Base-by-base conservation (phyloP, 2,888 invertebrate species). In the Nephrotoma guestfalica region DNA sequence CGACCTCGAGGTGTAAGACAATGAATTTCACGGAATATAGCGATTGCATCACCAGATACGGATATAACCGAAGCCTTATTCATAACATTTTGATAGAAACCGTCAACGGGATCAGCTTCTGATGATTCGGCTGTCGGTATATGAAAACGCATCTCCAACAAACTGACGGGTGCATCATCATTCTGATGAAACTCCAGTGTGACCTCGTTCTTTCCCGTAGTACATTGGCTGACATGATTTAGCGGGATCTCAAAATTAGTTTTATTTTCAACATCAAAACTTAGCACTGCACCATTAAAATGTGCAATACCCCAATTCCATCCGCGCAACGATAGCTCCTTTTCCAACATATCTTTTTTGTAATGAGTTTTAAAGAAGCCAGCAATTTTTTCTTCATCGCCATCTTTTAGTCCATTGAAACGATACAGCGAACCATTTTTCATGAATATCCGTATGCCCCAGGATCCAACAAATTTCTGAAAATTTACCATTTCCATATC, bases 221-320 rank as follows among this genome's bases (percentile, higher is more conserved):
- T 97, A 89, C 98, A 98, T 89, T 99, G 98, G 0, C 98, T 98
- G 0, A 99, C 99, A 93, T 99, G 96, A 88, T 96, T 96, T 57
- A 99, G 91, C 0, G 99, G 99, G 88, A 99, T 96, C 92, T 99
- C 99, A 93, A 99, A 99, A 0, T 97, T 97, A 13, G 96, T 95
- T 88, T 95, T 94, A 43, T 93, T 93, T 3, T 96, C 96, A 83
- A 97, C 95, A 90, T 97, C 97, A 90, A 96, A 97, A 90, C 95
- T 96, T 0, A 97, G 91, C 0, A 96, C 94, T 0, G 97, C 95
- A 3, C 97, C 99, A 89, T 95, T 95, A 90, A 99, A 99, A 89
- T 97, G 96, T 0, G 98, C 97, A 0, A 97, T 96, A 42, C 99
- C 99, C 98, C 99, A 99, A 91, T 99, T 99, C 99, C 99, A 99